Conservation (phyloP, 2,113 vertebrate genomes). For the Ictidomys tridecemlineatus region DNA sequence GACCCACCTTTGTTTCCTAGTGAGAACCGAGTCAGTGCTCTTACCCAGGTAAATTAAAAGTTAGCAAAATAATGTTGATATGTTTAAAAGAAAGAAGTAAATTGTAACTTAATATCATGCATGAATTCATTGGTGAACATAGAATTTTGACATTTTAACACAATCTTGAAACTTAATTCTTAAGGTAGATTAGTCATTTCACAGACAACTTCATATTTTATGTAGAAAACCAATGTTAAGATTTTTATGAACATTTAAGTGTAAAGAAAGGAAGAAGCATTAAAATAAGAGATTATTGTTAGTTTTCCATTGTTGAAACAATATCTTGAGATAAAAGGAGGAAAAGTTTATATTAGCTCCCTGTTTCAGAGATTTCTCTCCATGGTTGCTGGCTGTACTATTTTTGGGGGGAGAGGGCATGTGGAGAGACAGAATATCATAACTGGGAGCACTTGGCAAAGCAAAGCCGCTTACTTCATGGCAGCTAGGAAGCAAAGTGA, state of each 20-base stretch:
- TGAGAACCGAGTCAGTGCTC: conserved; percentile 97
- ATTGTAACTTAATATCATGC: neutral
- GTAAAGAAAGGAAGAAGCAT: conserved; percentile 5
- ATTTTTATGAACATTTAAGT: conserved; percentile 7
- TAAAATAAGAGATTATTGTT: neutral
- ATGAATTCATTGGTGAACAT: neutral
- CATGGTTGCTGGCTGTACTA: neutral
- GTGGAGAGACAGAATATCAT: neutral
- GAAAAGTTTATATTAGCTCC: neutral
- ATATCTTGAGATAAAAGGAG: neutral
- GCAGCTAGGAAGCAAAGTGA: neutral
- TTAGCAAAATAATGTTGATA: neutral
- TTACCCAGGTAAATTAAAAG: conserved; percentile 94
- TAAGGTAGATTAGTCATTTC: neutral
- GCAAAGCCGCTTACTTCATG: neutral
- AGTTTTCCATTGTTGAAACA: neutral
- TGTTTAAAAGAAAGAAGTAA: neutral
- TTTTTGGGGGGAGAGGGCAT: neutral
- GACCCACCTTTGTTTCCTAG: conserved; percentile 98
- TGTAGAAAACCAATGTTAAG: neutral
- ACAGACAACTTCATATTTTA: neutral
- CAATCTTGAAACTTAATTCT: conserved; percentile 11
- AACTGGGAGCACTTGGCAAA: neutral
- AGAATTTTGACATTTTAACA: conserved; percentile 16
- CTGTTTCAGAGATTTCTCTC: neutral